Conservation (phyloP, 2,797 vertebrate species). For the Sebastes alutus region DNA sequence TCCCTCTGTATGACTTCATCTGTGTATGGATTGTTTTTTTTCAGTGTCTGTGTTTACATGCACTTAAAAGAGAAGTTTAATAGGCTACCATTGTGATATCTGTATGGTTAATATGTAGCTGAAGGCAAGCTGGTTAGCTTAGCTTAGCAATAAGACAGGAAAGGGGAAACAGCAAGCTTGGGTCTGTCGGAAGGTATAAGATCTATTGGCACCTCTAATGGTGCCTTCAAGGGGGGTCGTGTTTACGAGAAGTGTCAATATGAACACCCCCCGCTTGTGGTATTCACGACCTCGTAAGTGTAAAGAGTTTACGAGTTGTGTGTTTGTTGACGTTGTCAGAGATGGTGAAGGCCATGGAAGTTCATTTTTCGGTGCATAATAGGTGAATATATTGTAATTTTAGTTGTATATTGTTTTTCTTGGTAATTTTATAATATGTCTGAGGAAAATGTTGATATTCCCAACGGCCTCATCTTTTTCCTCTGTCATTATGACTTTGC, state of each 20-base stretch:
- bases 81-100: neutral
- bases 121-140: neutral
- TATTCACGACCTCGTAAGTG: too few relatives aligned
- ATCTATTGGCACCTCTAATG: neutral
- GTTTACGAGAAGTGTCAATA: too few relatives aligned
- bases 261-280: too few relatives aligned
- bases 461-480: too few relatives aligned
- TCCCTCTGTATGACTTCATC: neutral
- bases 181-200: neutral
- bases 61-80: neutral
- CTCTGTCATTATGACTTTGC: too few relatives aligned
- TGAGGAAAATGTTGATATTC: too few relatives aligned
- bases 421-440: too few relatives aligned
- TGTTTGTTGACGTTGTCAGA: too few relatives aligned
- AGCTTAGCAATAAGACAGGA: neutral
- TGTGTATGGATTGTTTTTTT: neutral
- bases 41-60: neutral
- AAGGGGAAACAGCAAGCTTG: neutral
- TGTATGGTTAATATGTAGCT: neutral
- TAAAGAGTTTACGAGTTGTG: too few relatives aligned
- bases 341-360: rapidly evolving
- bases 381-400: too few relatives aligned
- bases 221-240: rapidly evolving
- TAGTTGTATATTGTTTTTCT: too few relatives aligned
- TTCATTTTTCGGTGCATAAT: too few relatives aligned